phyloP scores from a whole-genome alignment of 53 echinoderm and acorn worm genomes.

The Patiria pectinifera region DNA sequence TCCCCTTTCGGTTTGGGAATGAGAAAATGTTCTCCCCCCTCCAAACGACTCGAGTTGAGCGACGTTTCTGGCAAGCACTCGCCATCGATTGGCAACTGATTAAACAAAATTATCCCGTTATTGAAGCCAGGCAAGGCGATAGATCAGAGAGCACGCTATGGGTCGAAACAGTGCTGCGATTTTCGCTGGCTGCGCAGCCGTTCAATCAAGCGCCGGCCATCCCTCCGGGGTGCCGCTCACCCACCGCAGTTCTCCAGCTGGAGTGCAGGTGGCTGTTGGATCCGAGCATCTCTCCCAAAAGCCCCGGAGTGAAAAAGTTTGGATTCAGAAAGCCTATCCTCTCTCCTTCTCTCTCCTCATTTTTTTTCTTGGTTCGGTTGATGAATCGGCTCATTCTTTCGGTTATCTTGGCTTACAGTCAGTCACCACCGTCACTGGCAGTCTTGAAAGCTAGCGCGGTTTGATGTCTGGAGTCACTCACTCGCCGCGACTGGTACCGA shows the following conservation, averaged over 20 bases:
- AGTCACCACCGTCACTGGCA: slow-evolving; percentile 23
- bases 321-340: slow-evolving; percentile 64
- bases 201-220: slow-evolving; percentile 47
- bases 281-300: slow-evolving; percentile 53
- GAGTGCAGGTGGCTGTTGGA: slow-evolving; percentile 57
- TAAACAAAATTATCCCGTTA: slow-evolving; percentile 92
- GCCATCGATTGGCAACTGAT: slow-evolving; percentile 94
- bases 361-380: slow-evolving; percentile 19
- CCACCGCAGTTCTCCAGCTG: slow-evolving; percentile 27
- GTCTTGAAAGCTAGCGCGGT: slow-evolving; percentile 61
- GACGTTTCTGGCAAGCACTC: slow-evolving; percentile 75
- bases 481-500: not conserved
- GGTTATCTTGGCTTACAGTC: slow-evolving; percentile 57
- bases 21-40: slow-evolving; percentile 40
- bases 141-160: slow-evolving; percentile 79
- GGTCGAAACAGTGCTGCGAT: slow-evolving; percentile 75
- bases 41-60: slow-evolving; percentile 65
- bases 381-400: slow-evolving; percentile 64
- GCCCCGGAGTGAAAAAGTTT: slow-evolving; percentile 70
- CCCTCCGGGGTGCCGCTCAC: slow-evolving; percentile 24
- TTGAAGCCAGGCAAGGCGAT: slow-evolving; percentile 71
- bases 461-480: slow-evolving; percentile 56
- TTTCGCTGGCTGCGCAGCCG: slow-evolving; percentile 69
- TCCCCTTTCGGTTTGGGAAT: slow-evolving; percentile 36
- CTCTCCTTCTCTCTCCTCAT: slow-evolving; percentile 2